Evolutionary conservation across 2,797 vertebrate species (phyloP).

Genomic region (Rachycentron canadum): DNA sequence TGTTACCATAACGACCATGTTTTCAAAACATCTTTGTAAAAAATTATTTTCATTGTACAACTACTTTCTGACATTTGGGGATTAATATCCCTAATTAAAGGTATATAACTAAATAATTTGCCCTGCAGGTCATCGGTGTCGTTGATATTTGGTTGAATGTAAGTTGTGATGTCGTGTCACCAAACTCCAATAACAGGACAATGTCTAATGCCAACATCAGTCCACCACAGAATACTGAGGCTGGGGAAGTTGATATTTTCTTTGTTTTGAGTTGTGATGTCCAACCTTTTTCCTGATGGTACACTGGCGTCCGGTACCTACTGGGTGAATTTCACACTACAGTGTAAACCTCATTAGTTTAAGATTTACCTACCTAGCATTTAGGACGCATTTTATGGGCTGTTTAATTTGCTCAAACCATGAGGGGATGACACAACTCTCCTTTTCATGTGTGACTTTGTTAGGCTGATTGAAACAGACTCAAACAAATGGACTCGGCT

Average conservation of each 20-base stretch:
- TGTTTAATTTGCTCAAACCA: not conserved
- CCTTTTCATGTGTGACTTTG: constrained; percentile 42
- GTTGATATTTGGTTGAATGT: too few relatives aligned
- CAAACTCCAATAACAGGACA: too few relatives aligned
- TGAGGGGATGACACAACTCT: not conserved
- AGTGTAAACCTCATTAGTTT: not conserved
- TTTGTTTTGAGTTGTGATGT: not conserved
- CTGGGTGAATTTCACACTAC: not conserved
- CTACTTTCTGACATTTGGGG: not conserved
- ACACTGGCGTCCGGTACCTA: too few relatives aligned
- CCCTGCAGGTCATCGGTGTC: too few relatives aligned
- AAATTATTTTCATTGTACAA: not conserved
- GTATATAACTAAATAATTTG: too few relatives aligned
- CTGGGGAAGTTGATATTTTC: not conserved
- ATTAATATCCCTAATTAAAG: too few relatives aligned
- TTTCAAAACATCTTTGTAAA: not conserved
- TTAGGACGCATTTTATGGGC: not conserved
- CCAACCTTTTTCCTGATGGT: too few relatives aligned
- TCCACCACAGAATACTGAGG: too few relatives aligned
- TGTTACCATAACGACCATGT: not conserved
- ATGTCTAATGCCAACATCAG: too few relatives aligned
- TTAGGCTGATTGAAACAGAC: constrained; percentile 47
- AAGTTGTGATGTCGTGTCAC: too few relatives aligned
- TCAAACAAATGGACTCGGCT: constrained; percentile 61
- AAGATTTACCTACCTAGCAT: not conserved